Evolutionary conservation across 2,888 invertebrate genomes (phyloP).

Genomic region (Ditylenchus weischeri): DNA sequence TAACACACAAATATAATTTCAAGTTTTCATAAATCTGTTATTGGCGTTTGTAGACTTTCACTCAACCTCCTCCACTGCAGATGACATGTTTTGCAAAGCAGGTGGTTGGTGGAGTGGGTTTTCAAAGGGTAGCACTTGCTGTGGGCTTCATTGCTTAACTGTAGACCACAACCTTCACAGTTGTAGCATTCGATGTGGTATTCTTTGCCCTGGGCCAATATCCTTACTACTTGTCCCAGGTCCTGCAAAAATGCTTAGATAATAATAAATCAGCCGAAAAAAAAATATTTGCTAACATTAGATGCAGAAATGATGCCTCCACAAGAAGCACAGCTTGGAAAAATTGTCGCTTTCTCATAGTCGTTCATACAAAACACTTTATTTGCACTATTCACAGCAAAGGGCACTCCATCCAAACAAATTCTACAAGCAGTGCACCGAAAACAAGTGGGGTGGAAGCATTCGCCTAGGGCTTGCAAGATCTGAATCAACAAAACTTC

Average conservation of each 20-base stretch:
- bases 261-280: no score
- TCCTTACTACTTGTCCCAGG: slow-evolving; percentile 87
- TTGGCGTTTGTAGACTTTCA: slow-evolving; percentile 28
- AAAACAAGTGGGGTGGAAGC: slow-evolving; percentile 97
- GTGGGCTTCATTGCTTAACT: slow-evolving; percentile 86
- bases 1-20: not conserved
- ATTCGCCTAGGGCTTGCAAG: slow-evolving; percentile 96
- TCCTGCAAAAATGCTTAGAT: slow-evolving; percentile 3
- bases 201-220: slow-evolving; percentile 97
- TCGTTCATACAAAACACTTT: slow-evolving; percentile 97
- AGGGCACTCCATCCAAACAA: slow-evolving; percentile 94
- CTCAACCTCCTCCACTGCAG: slow-evolving; percentile 67
- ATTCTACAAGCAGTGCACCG: slow-evolving; percentile 95
- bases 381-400: slow-evolving; percentile 94
- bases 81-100: slow-evolving; percentile 91
- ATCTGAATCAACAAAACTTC: slow-evolving; percentile 67
- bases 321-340: slow-evolving; percentile 87
- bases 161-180: slow-evolving; percentile 96
- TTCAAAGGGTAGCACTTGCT: slow-evolving; percentile 93
- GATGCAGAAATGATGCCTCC: slow-evolving; percentile 14
- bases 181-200: slow-evolving; percentile 98
- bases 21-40: slow-evolving; percentile 35
- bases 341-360: slow-evolving; percentile 91
- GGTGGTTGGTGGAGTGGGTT: slow-evolving; percentile 65
- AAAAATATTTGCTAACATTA: not conserved